Evolutionary conservation across 1,140 invertebrate species (phyloP).

Genomic region (Rhynchophorus ferrugineus): DNA sequence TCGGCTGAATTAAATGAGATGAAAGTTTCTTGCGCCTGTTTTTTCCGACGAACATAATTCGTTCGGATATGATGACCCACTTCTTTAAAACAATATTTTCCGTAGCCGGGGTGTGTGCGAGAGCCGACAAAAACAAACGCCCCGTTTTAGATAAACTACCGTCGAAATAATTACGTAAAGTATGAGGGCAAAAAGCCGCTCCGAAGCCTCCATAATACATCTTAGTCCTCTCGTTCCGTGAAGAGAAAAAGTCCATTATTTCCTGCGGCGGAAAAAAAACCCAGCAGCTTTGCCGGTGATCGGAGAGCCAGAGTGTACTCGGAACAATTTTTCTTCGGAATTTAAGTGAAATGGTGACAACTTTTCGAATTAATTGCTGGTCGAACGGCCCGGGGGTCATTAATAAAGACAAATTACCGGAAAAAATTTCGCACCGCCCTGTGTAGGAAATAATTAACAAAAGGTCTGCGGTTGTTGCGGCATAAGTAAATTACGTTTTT

Average conservation of each 20-base stretch:
- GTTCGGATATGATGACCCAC: too few species aligned
- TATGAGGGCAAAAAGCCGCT: not conserved
- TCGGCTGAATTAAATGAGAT: too few species aligned
- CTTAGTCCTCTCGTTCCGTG: not conserved
- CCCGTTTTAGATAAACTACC: not conserved
- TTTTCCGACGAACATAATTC: too few species aligned
- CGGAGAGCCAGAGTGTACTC: not conserved
- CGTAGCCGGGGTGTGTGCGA: not conserved
- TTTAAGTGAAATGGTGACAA: not conserved
- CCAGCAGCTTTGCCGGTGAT: not conserved
- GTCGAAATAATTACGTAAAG: not conserved
- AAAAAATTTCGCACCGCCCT: not conserved
- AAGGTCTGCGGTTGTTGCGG: not conserved
- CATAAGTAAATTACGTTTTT: not conserved
- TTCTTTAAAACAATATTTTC: constrained; percentile 12
- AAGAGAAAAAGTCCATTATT: not conserved
- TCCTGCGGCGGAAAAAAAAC: not conserved
- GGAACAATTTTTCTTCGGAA: not conserved
- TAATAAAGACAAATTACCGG: not conserved
- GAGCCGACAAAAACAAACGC: not conserved
- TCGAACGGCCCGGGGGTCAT: not conserved
- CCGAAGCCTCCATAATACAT: not conserved
- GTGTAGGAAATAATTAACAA: not conserved
- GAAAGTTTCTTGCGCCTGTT: too few species aligned
- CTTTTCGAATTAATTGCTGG: not conserved